Conservation (phyloP, 2,888 invertebrate genomes). For the Drosophila ezoana region DNA sequence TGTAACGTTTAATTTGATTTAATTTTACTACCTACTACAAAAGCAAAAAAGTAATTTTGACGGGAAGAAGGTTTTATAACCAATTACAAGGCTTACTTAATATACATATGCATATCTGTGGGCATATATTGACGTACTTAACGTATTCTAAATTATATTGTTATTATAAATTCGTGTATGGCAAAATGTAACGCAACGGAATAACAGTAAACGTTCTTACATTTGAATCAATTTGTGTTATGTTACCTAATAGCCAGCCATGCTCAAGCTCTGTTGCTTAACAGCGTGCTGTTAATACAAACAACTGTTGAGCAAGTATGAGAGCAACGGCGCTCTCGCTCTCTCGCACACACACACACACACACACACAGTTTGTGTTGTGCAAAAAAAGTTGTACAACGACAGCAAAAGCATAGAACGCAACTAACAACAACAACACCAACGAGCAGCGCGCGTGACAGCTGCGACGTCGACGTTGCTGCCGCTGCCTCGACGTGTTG, state of each 20-base stretch:
- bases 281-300: conserved; percentile 58
- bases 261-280: conserved; percentile 40
- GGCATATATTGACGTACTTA: not conserved
- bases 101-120: not conserved
- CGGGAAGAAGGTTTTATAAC: too few relatives aligned
- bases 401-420: conserved; percentile 65
- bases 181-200: not conserved
- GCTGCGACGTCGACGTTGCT: conserved; percentile 60
- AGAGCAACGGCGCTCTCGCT: conserved; percentile 50
- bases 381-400: conserved; percentile 51
- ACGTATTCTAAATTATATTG: not conserved
- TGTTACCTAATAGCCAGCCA: conserved; percentile 14
- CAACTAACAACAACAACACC: conserved; percentile 59
- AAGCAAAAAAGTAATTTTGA: too few relatives aligned
- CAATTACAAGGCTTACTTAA: too few relatives aligned
- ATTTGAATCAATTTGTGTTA: conserved; percentile 13
- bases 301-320: conserved; percentile 63
- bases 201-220: conserved; percentile 24
- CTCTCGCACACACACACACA: conserved; percentile 26
- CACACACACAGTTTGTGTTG: conserved; percentile 30
- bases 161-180: not conserved
- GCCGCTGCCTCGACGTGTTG: conserved; percentile 39
- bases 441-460: conserved; percentile 55
- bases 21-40: too few relatives aligned
- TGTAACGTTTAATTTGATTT: too few relatives aligned